phyloP scores from a whole-genome alignment of 2,113 vertebrate species.

The Nothobranchius kuhntae region DNA sequence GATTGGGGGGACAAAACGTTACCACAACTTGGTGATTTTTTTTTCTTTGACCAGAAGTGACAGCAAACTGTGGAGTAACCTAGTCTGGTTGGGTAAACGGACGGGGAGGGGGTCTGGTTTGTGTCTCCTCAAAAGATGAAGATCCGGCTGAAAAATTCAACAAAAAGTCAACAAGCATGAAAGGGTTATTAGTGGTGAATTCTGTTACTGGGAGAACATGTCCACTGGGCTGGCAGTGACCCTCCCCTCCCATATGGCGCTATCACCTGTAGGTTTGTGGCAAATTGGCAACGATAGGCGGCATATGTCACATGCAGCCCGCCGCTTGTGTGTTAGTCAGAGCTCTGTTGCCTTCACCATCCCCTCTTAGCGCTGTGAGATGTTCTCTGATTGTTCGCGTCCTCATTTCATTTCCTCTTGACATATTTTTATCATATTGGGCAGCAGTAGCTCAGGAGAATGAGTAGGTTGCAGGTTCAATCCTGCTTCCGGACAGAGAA shows the following conservation, averaged over 20 bases:
- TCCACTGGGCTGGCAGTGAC: conserved; percentile 61
- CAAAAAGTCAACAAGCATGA: conserved; percentile 2
- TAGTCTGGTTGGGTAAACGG: neutral
- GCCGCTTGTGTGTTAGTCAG: conserved; percentile 46
- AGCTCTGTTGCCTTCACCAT: conserved; percentile 31
- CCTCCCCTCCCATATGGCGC: conserved; percentile 75
- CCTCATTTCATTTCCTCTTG: conserved; percentile 9
- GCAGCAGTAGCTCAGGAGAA: no score
- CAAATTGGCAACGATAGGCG: conserved; percentile 66
- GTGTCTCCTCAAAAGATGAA: conserved; percentile 47
- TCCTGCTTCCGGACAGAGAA: no score
- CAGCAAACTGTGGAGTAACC: conserved; percentile 33
- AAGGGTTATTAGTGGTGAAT: conserved; percentile 38
- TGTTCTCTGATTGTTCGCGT: conserved; percentile 36
- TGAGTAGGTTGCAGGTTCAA: no score
- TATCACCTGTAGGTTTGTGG: conserved; percentile 76
- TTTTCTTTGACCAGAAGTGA: no score
- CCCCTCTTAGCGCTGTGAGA: neutral
- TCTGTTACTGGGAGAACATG: conserved; percentile 31
- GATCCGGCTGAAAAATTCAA: conserved; percentile 7
- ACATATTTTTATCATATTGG: neutral
- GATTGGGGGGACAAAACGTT: no score
- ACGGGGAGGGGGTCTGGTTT: no score
- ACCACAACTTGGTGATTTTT: no score
- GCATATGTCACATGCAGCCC: conserved; percentile 72